These are phyloP conservation scores for Lutjanus argentimaculatus DNA, from an alignment of 2,797 vertebrate species.

Conservation along the genomic window DNA sequence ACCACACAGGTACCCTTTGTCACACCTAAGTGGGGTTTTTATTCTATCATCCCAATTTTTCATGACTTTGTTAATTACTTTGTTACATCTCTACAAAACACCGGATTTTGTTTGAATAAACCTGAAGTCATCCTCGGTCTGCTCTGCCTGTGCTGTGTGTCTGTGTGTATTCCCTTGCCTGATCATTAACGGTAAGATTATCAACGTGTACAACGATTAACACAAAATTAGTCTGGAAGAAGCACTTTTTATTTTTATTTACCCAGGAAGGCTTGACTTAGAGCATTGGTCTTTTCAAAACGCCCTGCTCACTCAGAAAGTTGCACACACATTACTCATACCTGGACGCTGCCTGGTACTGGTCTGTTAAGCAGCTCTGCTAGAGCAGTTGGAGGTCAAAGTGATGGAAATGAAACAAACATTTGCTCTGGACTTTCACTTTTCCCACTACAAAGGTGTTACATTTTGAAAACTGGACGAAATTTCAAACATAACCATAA, in stretches of 20 bases:
- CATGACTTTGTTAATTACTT: too few species aligned
- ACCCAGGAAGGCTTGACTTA: background rate
- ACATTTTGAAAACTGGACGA: background rate
- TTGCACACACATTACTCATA: background rate
- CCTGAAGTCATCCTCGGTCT: too few species aligned
- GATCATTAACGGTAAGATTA: too few species aligned
- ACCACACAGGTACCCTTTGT: too few species aligned
- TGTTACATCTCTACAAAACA: too few species aligned
- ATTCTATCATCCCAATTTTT: too few species aligned
- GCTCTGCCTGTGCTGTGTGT: too few species aligned
- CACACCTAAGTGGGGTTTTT: too few species aligned
- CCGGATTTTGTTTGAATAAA: too few species aligned
- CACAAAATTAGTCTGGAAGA: background rate
- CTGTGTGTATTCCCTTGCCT: too few species aligned
- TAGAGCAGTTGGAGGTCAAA: background rate
- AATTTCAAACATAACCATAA: background rate
- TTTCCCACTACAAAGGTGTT: background rate
- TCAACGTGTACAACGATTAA: too few species aligned
- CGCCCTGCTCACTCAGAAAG: background rate
- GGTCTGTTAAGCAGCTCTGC: background rate
- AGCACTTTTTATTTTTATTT: background rate
- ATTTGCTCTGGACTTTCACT: background rate
- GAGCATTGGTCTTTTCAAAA: background rate
- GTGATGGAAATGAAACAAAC: background rate
- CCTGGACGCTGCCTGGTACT: background rate